Evolutionary conservation across 2,113 vertebrate species (phyloP), one percentile per base, ranked within the genome.

Genomic region (Dicentrarchus labrax): DNA sequence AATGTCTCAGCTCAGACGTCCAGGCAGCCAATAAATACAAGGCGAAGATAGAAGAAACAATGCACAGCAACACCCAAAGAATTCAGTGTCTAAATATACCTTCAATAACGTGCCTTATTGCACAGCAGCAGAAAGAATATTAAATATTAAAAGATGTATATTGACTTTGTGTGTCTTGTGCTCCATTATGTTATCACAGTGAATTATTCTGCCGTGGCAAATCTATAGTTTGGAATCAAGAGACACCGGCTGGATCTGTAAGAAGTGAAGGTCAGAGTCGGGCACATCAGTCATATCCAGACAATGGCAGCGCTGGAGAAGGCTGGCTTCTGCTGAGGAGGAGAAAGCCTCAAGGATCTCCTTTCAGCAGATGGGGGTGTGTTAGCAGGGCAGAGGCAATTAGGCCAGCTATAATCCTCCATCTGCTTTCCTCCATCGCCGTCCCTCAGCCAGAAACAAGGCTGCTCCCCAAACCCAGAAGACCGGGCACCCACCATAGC

Each of bases 361-460:
- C 71, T 82, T 69, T 84, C 72, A 82, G 86, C 91, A 94, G 92
- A 94, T 91, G 92, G 89, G 85, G 78, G 68, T 76, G 81, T 88
- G 61, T 86, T 79, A 85, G 87, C 80, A 56, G 79, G 91, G 85
- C 89, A 82, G 86, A 91, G 88, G 88, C 93, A 95, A 95, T 95
- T 94, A 95, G 91, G 77, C 88, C 83, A 88, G 64, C 82, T 86
- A 80, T 92, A 92, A 94, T 94, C 93, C 91, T 94, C 94, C 93
- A 94, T 94, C 94, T 94, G 92, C 83, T 91, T 93, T 84, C 67
- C 82, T 86, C 59, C 79, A 74, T 70, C 50, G 36, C 56, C 19
- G 2, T 71, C 47, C 86, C 73, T 81, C 88, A 89, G 70, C 86
- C 77, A 82, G 80, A 89, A 88, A 74, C 80, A 80, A 77, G 47